Base-by-base conservation (phyloP, 2,113 vertebrate genomes). In the Brevimyrus niger region DNA sequence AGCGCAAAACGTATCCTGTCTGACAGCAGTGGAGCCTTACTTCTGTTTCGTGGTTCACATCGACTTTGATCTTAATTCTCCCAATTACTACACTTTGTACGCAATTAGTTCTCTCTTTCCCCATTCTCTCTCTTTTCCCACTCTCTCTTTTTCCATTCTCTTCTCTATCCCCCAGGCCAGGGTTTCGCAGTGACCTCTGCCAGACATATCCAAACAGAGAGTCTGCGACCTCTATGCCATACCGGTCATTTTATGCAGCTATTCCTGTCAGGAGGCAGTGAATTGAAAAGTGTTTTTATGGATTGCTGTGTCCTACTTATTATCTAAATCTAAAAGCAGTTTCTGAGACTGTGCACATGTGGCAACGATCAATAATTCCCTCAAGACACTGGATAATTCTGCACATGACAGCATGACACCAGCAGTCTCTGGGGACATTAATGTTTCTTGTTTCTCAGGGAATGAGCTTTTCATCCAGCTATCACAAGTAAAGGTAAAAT, bases 331-430 rank as follows among this genome's bases (percentile, higher is more conserved):
- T 91, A 19, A 87, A 94, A 92, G 93, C 93, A 19, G 93, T 94
- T 92, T 92, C 93, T 94, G 89, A 93, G 91, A 92, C 93, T 94
- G 91, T 93, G 93, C 92, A 88, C 89, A 95, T 94, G 91, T 93
- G 93, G 92, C 92, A 93, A 90, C 69, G 91, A 95, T 96, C 95
- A 95, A 95, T 96, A 95, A 92, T 90, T 85, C 86, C 80, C 91
- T 88, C 44, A 21, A 44, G 89, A 76, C 35, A 92, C n/a, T 47
- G 51, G 47, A 83, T 51, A 35, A n/a, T 51, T 35, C 53, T 7
- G 48, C 31, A 84, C 21, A 21, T 85, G 87, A 88, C 53, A 53
- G 48, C 31, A 83, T 55, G 17, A 46, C 3, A 31, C 89, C 15
- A 19, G 1, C 47, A 44, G n/a, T 83, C 69, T n/a, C 35, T 11